A percentile compares a stretch with the other conserved stretches of the same genome.
Evolutionary conservation across 2,113 vertebrate genomes (phyloP).

Genomic region (Athene cunicularia): DNA sequence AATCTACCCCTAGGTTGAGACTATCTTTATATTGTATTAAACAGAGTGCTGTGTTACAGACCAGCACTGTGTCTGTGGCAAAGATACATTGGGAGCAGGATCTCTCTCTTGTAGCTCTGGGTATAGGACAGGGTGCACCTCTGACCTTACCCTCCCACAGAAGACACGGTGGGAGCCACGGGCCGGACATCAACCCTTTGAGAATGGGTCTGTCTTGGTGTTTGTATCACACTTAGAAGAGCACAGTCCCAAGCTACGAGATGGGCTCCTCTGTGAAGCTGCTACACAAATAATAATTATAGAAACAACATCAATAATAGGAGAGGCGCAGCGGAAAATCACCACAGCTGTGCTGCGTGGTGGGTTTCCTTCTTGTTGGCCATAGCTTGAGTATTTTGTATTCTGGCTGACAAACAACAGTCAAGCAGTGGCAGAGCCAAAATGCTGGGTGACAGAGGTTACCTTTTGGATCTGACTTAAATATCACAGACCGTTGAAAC

Average conservation of each 20-base stretch:
- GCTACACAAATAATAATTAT: not conserved
- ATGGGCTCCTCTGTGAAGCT: not conserved
- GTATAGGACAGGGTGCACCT: not conserved
- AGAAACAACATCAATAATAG: not conserved
- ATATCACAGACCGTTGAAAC: constrained; percentile 20
- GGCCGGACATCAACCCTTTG: not conserved
- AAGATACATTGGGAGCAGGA: not conserved
- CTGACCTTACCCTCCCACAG: not conserved
- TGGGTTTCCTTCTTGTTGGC: not conserved
- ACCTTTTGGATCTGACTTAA: constrained; percentile 20
- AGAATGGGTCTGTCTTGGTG: not conserved
- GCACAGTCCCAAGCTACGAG: not conserved
- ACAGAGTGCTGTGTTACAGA: not conserved
- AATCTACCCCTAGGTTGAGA: not conserved
- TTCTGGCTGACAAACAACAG: not conserved
- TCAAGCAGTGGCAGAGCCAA: not conserved
- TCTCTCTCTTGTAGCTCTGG: not conserved
- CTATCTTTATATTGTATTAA: not conserved
- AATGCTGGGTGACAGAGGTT: not conserved
- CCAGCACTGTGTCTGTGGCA: not conserved
- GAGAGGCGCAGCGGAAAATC: not conserved
- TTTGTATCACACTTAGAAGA: not conserved
- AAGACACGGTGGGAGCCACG: fast-evolving
- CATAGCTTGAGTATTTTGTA: not conserved
- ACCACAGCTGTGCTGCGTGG: not conserved